Percentiles rank a stretch among this genome's conserved stretches.
These are phyloP conservation scores for Pachypeltis micranthus DNA, from an alignment of 1,140 invertebrate species.

Conservation along the genomic window DNA sequence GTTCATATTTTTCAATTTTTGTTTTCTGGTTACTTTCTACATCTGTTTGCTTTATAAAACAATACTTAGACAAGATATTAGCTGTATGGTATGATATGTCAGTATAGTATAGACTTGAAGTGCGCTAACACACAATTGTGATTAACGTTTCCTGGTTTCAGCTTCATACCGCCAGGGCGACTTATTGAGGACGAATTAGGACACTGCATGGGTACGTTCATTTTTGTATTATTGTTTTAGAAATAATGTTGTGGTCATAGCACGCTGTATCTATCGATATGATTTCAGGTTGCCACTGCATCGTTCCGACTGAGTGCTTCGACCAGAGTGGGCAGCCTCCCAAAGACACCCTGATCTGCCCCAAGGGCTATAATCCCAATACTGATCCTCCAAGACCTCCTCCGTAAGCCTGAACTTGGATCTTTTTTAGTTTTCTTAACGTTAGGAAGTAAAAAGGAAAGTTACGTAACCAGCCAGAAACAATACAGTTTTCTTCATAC, in stretches of 20 bases:
- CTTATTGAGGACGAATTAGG: constrained; percentile 20
- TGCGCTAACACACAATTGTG: not conserved
- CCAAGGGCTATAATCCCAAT: constrained; percentile 18
- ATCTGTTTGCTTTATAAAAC: too few species aligned
- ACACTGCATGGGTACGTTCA: constrained; percentile 16
- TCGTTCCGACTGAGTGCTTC: constrained; percentile 23
- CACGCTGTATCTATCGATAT: not conserved
- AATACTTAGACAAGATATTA: too few species aligned
- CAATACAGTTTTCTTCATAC: too few species aligned
- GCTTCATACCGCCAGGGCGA: constrained; percentile 21
- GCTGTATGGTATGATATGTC: too few species aligned
- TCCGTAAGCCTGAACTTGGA: not conserved
- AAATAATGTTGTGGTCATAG: not conserved
- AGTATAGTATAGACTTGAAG: not conserved
- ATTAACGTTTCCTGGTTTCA: not conserved
- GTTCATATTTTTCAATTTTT: too few species aligned
- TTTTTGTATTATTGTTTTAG: not conserved
- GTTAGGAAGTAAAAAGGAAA: too few species aligned
- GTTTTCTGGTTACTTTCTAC: too few species aligned
- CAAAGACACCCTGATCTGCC: constrained; percentile 16
- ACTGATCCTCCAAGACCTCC: not conserved
- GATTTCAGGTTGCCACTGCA: constrained; percentile 23
- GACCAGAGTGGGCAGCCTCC: constrained; percentile 18
- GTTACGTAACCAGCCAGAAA: too few species aligned
- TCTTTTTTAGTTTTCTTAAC: too few species aligned